Evolutionary conservation across 2,797 vertebrate species (phyloP).

Genomic region (Hippoglossus hippoglossus): DNA sequence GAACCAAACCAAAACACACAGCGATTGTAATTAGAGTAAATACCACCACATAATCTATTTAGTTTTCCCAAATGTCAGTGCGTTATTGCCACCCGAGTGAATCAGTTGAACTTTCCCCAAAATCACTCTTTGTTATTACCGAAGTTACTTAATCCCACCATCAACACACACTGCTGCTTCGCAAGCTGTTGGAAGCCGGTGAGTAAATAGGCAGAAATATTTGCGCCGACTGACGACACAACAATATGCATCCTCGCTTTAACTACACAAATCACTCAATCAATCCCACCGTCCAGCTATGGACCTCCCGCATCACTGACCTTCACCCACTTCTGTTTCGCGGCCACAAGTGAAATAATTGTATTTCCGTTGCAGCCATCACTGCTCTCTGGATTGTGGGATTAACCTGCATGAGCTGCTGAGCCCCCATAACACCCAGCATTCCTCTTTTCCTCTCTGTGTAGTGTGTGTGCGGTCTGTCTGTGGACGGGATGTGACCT

Average conservation of each 20-base stretch:
- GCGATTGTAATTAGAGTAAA: slow-evolving; percentile 45
- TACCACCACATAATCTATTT: slow-evolving; percentile 41
- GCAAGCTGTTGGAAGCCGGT: slow-evolving; percentile 8
- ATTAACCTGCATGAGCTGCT: background rate
- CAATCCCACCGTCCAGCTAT: background rate
- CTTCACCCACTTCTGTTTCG: background rate
- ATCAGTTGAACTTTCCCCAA: slow-evolving; percentile 58
- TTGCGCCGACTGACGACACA: background rate
- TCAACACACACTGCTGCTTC: slow-evolving; percentile 11
- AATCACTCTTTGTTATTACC: slow-evolving; percentile 27
- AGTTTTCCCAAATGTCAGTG: slow-evolving; percentile 48
- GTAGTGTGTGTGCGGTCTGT: background rate
- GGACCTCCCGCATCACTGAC: slow-evolving; percentile 1
- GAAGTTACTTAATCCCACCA: slow-evolving; percentile 38
- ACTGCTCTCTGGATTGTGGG: background rate
- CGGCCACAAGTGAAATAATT: background rate
- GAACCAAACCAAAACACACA: slow-evolving; percentile 38
- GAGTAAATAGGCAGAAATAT: slow-evolving; percentile 2
- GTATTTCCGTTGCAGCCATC: background rate
- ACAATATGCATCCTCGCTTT: background rate
- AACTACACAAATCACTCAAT: background rate
- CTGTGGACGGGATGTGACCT: background rate
- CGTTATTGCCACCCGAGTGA: slow-evolving; percentile 32
- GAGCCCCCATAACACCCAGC: background rate
- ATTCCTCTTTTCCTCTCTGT: background rate